These are phyloP conservation scores for Zhuqinia jingwanae DNA, from an alignment of 2,888 invertebrate species.

Conservation along the genomic window DNA sequence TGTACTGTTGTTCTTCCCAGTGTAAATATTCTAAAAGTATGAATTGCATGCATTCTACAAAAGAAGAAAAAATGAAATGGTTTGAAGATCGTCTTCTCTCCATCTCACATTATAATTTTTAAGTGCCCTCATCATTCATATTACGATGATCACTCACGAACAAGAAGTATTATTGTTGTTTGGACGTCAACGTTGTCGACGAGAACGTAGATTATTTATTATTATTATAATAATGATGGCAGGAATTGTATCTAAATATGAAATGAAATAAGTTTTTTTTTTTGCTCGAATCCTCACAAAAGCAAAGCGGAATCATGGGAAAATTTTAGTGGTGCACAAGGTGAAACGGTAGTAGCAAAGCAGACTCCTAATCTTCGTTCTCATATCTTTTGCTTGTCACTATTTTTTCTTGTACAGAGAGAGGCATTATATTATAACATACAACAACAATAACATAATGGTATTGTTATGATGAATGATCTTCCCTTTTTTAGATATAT, in stretches of 20 bases:
- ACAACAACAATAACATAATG: background rate
- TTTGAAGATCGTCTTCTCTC: background rate
- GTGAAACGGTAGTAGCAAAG: constrained; percentile 50
- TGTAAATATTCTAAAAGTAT: background rate
- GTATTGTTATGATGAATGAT: constrained; percentile 22
- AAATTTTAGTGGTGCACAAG: constrained; percentile 51
- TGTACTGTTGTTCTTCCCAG: too few relatives aligned
- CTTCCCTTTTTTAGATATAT: background rate
- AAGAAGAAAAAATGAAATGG: background rate
- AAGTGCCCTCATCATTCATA: constrained; percentile 41
- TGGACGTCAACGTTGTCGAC: constrained; percentile 11
- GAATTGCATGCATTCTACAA: background rate
- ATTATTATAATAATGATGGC: constrained; percentile 37
- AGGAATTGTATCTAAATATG: constrained; percentile 6
- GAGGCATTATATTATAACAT: constrained; percentile 11
- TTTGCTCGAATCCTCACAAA: too few relatives aligned
- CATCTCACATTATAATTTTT: background rate
- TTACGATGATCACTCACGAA: constrained; percentile 23
- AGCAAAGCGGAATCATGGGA: constrained; percentile 46
- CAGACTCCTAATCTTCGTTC: background rate
- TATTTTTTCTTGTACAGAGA: constrained; percentile 4
- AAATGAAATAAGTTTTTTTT: too few relatives aligned
- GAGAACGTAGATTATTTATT: constrained; percentile 24
- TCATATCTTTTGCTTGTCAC: constrained; percentile 21
- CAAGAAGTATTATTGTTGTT: too few relatives aligned